Evolutionary conservation across 1,140 invertebrate genomes (phyloP), one percentile per base, ranked within the genome.

Genomic region (Teleogryllus occipitalis): DNA sequence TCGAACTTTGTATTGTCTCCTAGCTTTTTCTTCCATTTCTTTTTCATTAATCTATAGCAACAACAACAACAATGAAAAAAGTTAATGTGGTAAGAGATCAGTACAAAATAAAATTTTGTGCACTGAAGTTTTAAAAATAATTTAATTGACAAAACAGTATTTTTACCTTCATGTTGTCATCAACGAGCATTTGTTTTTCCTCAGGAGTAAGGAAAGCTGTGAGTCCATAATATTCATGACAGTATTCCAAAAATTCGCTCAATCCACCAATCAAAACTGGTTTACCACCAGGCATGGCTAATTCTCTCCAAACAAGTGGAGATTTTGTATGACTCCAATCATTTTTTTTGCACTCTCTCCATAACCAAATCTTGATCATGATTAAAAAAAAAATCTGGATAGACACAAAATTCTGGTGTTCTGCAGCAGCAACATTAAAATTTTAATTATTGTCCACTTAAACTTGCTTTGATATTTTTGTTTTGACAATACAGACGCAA

Each of bases 181-280:
- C 18, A 10, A 65, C 54, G 2, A 65, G 54, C 10, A 65, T 65
- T 65, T 65, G 10, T 14, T 14, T 10, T 65, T 65, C 54, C 18
- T 65, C 54, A 18, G 10, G 10, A 10, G 54, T 75, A 7, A 88
- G 82, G 80, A 85, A 84, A 8, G 85, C 84, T 83, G 88, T 86
- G 78, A 89, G 84, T n/a, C 87, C 84, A 82, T 90, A 90, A 84
- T 89, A 89, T 65, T 88, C 88, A 83, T 87, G 85, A 80, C 86
- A 87, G 81, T 89, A 89, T 82, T 89, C 88, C 82, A 87, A 87
- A 85, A 90, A 90, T 77, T 89, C 86, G 47, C 85, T 82, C 27
- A 87, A 83, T 14, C 87, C 87, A n/a, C 89, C 89, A 73, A 90
- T 87, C 78, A 88, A 87, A 82, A 84, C 83, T 14, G 86, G 82